Percentiles rank a stretch among this genome's conserved stretches.
Conservation (phyloP, 2,797 vertebrate species). For the Dipus sagitta region DNA sequence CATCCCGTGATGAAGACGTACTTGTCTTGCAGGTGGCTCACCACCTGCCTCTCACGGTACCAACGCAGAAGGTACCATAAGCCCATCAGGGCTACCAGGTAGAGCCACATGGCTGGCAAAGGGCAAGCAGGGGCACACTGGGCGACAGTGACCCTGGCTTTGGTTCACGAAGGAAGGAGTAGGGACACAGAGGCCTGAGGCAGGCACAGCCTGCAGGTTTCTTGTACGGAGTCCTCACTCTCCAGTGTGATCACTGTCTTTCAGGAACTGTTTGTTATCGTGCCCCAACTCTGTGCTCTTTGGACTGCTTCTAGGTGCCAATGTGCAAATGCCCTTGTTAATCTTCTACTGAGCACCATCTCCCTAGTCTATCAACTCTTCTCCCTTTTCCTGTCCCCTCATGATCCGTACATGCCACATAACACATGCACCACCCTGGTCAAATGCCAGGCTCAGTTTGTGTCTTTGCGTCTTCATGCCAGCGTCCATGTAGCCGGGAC, state of each 20-base stretch:
- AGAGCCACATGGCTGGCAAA: conserved; percentile 71
- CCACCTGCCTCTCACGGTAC: conserved; percentile 70
- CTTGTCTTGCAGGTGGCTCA: conserved; percentile 82
- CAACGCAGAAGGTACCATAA: conserved; percentile 68
- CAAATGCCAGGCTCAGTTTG: neutral
- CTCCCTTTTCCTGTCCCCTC: too few relatives aligned
- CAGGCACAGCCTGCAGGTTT: neutral
- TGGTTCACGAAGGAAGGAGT: neutral
- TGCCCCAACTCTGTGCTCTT: neutral
- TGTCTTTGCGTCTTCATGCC: neutral
- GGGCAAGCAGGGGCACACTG: neutral
- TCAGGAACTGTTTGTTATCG: neutral
- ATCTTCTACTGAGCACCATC: neutral
- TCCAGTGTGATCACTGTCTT: neutral
- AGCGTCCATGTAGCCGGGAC: neutral
- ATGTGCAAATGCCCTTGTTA: neutral
- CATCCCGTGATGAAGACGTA: conserved; percentile 86
- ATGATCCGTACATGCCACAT: accelerated
- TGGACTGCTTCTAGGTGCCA: neutral
- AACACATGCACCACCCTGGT: neutral
- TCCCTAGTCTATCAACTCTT: neutral
- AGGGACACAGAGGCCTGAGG: too few relatives aligned
- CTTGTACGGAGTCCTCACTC: neutral
- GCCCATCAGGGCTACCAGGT: conserved; percentile 55
- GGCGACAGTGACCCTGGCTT: neutral